Base-by-base conservation (phyloP, 2,888 invertebrate species). In the Archaeoteleia sp. region DNA sequence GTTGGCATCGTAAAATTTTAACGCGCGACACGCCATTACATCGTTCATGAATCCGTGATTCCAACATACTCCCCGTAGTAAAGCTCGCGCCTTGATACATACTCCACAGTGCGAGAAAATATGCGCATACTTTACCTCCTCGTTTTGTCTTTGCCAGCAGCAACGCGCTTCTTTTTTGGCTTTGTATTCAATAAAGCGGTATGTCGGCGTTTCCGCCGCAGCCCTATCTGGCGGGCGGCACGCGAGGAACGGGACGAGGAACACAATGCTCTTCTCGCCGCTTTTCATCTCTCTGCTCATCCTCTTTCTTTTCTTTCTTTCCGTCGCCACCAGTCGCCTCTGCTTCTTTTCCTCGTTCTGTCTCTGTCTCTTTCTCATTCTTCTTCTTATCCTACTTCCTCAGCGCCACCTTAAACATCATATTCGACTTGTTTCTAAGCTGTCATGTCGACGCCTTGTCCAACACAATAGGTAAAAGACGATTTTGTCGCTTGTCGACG, bases 381-480 rank as follows among this genome's bases (percentile, higher is more conserved):
- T 14, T 12, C 34, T 7, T 9, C 17, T 30, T 46, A 32, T 40
- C 60, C 55, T 29, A n/a, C 42, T 12, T 49, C 30, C 40, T 14
- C 54, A 5, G 12, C 20, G 8, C 32, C 9, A 32, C 20, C 32
- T 32, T 35, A 13, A 32, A 48, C 48, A 17, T 23, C 34, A 17
- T n/a, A 35, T 48, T 43, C 43, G 43, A 48, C 32, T 30, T 30
- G 43, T 43, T 43, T 43, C 67, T 67, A 62, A 67, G 62, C 35
- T 46, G 15, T 9, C 29, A 8, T 57, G 49, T 71, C 68, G 68
- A 65, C 58, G 58, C 40, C 60, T 70, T 54, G 66, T 65, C 70
- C 57, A 53, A 69, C 71, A 71, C 72, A 74, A 71, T 72, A 48
- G 65, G 49, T 54, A 54, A 60, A 46, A 62, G 58, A 66, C 66